Conservation (phyloP, 1,140 invertebrate species). For the Adelges cooleyi region DNA sequence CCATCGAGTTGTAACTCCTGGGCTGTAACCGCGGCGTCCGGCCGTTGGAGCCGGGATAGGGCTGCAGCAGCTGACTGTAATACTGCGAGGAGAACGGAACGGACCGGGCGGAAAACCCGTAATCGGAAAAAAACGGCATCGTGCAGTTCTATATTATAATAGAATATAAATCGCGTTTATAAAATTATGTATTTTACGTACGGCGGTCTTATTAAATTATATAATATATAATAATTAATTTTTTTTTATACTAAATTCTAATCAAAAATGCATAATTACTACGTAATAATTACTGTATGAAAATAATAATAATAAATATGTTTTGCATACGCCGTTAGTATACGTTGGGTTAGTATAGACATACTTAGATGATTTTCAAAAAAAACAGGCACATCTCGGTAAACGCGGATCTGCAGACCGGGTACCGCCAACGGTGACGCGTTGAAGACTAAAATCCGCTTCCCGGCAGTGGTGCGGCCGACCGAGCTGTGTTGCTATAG, state of each 20-base stretch:
- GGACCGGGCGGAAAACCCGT: conserved; percentile 15
- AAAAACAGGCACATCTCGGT: conserved; percentile 7
- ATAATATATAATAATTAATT: too few species aligned
- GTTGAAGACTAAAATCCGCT: neutral
- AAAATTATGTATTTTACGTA: neutral
- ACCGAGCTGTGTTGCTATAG: conserved; percentile 8
- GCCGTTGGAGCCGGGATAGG: neutral
- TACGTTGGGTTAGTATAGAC: neutral
- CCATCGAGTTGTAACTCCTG: conserved; percentile 2
- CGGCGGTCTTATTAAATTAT: neutral
- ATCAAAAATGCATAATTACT: conserved; percentile 24
- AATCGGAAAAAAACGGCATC: conserved; percentile 31
- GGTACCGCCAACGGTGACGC: neutral
- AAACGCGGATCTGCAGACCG: neutral
- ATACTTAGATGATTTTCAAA: conserved; percentile 17
- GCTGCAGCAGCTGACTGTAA: conserved; percentile 22
- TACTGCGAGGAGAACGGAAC: conserved; percentile 28
- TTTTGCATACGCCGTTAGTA: neutral
- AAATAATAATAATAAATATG: too few species aligned
- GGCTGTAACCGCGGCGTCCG: neutral
- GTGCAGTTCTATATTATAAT: neutral
- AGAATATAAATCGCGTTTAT: too few species aligned
- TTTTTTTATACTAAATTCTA: conserved; percentile 5
- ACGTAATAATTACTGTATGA: too few species aligned
- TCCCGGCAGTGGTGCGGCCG: neutral